Base-by-base conservation (phyloP, 1,140 invertebrate genomes). In the Himalopsyche phryganea region DNA sequence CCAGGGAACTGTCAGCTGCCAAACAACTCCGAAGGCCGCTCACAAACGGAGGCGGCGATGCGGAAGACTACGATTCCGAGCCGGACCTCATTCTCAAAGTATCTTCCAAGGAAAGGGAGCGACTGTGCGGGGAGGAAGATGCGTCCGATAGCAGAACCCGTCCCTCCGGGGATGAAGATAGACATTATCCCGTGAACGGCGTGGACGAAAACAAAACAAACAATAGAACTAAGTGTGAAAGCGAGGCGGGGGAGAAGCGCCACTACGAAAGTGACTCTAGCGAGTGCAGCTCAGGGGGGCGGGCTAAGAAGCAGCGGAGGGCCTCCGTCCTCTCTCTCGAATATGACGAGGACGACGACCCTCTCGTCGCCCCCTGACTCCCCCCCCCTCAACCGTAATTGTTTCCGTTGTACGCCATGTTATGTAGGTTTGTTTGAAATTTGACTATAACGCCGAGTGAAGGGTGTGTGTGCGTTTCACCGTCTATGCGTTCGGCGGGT, bases 271-370 rank as follows among this genome's bases (percentile, higher is more conserved):
- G 69, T 45, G 72, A 75, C 44, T 79, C 77, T 3, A 76, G 74
- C 65, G 77, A 79, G 61, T 68, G 69, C 60, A 72, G 71, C 66
- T 69, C 71, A 52, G 63, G 73, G 20, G 55, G 48, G 7, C 54
- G 65, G 14, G 68, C 68, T 48, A 79, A 79, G 70, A 86, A 89
- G 68, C 78, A 87, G 62, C 71, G 86, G 57, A 76, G 87, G 60
- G 82, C 83, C 36, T 86, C 83, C 13, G 83, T 87, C 5, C 76
- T 88, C 32, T 85, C 85, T 52, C 76, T 87, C 15, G 85, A 88
- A 70, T 86, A 86, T 69, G 86, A 86, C 66, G 86, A 88, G 54
- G 84, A 83, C 14, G 84, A 85, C 32, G 74, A 77, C 18, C 71
- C 76, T 0, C 70, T 78, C 38, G 73, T 74, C 1, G 66, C 75